Conservation (phyloP, 2,113 vertebrate species). For the Sinocyclocheilus grahami region DNA sequence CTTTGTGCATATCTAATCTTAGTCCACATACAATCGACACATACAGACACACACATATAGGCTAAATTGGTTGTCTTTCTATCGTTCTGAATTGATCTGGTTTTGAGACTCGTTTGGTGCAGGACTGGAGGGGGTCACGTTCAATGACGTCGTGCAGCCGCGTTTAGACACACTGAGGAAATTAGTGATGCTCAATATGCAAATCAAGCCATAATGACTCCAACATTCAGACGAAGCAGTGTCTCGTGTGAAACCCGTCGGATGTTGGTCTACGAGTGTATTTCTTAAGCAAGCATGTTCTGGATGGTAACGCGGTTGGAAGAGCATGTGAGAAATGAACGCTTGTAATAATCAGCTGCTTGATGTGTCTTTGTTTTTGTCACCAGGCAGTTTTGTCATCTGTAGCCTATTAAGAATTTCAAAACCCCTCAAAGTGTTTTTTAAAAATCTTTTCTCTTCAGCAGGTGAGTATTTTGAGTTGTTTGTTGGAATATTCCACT, state of each 20-base stretch:
- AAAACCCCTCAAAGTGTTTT: no score
- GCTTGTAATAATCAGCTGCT: background rate
- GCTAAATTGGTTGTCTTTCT: background rate
- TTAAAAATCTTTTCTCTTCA: background rate
- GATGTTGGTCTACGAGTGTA: background rate
- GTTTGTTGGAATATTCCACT: no score
- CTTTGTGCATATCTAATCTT: background rate
- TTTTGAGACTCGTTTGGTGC: background rate
- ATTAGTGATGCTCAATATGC: conserved; percentile 87
- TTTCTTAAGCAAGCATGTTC: background rate
- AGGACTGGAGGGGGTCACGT: conserved; percentile 78
- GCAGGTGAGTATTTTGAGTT: background rate
- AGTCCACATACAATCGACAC: background rate
- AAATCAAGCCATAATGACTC: conserved; percentile 72
- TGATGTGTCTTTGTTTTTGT: conserved; percentile 36
- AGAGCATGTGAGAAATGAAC: background rate
- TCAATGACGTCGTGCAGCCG: conserved; percentile 89
- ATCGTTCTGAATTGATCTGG: background rate
- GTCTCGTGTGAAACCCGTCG: background rate
- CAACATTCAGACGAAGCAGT: conserved; percentile 6
- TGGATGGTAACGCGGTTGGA: background rate
- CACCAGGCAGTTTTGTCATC: conserved; percentile 12
- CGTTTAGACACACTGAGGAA: conserved; percentile 87
- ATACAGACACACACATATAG: background rate
- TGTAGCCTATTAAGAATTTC: no score